Evolutionary conservation across 2,888 invertebrate species (phyloP).

Genomic region (Drosophila kuntzei): DNA sequence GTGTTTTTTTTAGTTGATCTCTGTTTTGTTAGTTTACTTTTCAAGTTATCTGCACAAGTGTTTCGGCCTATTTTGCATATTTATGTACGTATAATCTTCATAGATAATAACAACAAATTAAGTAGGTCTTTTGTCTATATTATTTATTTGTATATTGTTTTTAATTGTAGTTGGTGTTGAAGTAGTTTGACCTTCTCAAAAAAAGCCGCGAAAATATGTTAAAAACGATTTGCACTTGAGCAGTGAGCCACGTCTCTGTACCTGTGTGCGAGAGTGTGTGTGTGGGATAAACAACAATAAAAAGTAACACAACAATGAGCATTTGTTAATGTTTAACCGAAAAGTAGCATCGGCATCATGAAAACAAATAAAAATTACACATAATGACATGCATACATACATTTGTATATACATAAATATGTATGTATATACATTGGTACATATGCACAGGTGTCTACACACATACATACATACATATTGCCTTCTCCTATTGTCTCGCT

Average conservation of each 20-base stretch:
- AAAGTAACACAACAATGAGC: constrained; percentile 24
- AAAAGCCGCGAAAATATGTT: constrained; percentile 64
- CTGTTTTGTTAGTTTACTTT: constrained; percentile 32
- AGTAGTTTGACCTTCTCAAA: constrained; percentile 68
- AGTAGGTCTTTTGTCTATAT: constrained; percentile 45
- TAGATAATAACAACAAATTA: constrained; percentile 15
- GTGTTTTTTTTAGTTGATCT: constrained; percentile 10
- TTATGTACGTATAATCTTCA: not conserved
- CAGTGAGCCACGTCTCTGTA: constrained; percentile 43
- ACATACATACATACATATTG: constrained; percentile 18
- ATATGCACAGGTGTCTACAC: constrained; percentile 15
- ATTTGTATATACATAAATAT: not conserved
- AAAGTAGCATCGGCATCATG: constrained; percentile 37
- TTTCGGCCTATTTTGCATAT: constrained; percentile 27
- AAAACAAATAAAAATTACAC: constrained; percentile 32
- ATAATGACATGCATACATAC: constrained; percentile 8
- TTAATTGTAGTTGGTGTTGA: constrained; percentile 31
- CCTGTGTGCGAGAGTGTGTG: constrained; percentile 12
- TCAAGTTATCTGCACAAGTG: constrained; percentile 36
- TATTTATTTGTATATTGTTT: constrained; percentile 28
- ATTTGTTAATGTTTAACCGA: constrained; percentile 35
- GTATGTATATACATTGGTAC: constrained; percentile 7
- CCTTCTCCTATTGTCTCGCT: constrained; percentile 23
- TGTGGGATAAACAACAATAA: constrained; percentile 27
- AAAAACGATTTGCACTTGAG: constrained; percentile 66